These are phyloP conservation scores for Parauchenoglanis punctatus DNA, from an alignment of 2,797 vertebrate species.

Conservation along the genomic window DNA sequence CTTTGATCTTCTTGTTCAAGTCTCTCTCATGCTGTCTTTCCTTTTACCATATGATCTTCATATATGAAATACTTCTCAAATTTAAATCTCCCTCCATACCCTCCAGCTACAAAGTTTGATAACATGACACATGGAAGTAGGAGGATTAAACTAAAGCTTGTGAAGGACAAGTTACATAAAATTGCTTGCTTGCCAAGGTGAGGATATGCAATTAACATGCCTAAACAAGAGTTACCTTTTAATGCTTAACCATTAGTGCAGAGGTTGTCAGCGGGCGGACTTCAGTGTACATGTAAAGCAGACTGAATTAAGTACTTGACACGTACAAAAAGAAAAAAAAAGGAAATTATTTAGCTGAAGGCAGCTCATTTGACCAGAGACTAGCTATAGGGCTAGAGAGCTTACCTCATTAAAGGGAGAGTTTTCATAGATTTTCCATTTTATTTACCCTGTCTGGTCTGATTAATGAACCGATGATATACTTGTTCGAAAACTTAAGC, in stretches of 20 bases:
- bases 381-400: neutral
- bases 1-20: neutral
- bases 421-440: neutral
- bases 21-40: neutral
- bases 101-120: neutral
- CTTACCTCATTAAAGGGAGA: neutral
- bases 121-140: neutral
- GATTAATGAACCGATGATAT: neutral
- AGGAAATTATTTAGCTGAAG: neutral
- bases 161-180: neutral
- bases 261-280: neutral
- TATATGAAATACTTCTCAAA: neutral
- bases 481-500: too few relatives aligned
- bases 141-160: neutral
- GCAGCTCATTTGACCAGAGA: neutral
- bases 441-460: neutral
- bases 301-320: neutral
- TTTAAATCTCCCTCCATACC: neutral
- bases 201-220: neutral
- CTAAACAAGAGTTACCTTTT: neutral
- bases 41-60: neutral
- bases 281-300: neutral
- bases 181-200: too few relatives aligned
- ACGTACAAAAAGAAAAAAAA: neutral
- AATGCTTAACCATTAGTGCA: neutral